Base-by-base conservation (phyloP, 2,797 vertebrate species). In the Macroramphosus scolopax region DNA sequence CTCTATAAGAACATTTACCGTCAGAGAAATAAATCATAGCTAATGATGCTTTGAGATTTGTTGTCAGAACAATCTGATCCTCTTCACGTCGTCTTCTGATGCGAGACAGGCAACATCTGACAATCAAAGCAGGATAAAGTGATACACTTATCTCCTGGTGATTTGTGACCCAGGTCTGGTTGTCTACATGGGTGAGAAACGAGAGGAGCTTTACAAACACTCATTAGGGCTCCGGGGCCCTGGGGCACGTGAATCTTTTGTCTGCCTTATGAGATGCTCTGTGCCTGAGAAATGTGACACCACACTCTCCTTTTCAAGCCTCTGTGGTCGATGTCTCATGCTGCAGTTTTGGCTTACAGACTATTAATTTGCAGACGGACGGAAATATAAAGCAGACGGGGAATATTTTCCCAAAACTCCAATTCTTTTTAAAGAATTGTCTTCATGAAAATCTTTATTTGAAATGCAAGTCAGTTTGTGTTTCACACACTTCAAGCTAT, bases 251-350 rank as follows among this genome's bases (percentile, higher is more conserved):
- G 66, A 53, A 52, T 60, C 71, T 68, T 81, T 82, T 78, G 81
- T 85, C 73, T 73, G 50, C 62, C 50, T n/a, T 46, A 15, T 50
- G 69, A 77, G 72, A 83, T 79, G 82, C 71, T 86, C 44, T 35
- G 60, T 10, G 51, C 50, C 46, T 46, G 13, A 66, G 84, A 83
- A 86, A 85, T 35, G 64, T 45, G 79, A 86, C 74, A 66, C 82
- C 76, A 30, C 60, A 14, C 65, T 72, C 80, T 74, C 57, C 63
- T 81, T 75, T 74, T 72, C 65, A 58, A 56, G 59, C 55, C 68
- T 74, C 68, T 77, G 78, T 35, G 71, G 75, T 68, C 17, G 61
- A 69, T 73, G 79, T 66, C 68, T 83, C 73, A 68, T 56, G 57
- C 72, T 68, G 63, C 59, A 78, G 69, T 62, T 77, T 63, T 68